phyloP scores from a whole-genome alignment of 1,140 invertebrate genomes.

The Megalopta genalis region DNA sequence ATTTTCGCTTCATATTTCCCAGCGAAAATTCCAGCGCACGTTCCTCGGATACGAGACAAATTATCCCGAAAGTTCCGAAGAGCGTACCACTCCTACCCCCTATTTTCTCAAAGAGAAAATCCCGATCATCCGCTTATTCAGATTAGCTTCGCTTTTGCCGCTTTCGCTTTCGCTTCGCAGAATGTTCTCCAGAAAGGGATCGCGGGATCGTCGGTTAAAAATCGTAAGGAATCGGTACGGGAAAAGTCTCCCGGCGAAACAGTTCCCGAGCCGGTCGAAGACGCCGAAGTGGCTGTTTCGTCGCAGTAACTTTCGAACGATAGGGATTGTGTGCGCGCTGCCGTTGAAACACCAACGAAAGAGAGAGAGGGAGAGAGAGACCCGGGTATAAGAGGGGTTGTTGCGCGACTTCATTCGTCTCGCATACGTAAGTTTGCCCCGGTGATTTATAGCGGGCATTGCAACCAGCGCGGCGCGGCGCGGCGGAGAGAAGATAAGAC shows the following conservation, averaged over 20 bases:
- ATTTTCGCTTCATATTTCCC: no score
- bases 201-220: no score
- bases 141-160: no score
- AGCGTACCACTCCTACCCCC: no score
- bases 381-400: not conserved
- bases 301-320: conserved; percentile 20
- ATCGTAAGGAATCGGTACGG: not conserved
- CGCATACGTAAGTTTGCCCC: conserved; percentile 54
- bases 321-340: not conserved
- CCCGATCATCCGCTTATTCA: no score
- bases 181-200: no score
- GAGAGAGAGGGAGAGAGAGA: not conserved
- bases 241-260: not conserved
- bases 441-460: conserved; percentile 51
- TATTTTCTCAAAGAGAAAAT: no score
- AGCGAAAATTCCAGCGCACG: no score
- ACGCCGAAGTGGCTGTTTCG: conserved; percentile 14
- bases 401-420: conserved; percentile 45
- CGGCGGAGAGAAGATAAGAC: conserved; percentile 46
- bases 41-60: no score
- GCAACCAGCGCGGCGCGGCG: not conserved
- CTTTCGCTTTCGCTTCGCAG: no score
- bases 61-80: no score
- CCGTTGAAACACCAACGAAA: not conserved
- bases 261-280: conserved; percentile 5